Conservation (phyloP, 2,888 invertebrate genomes). For the Prosapia bicincta region DNA sequence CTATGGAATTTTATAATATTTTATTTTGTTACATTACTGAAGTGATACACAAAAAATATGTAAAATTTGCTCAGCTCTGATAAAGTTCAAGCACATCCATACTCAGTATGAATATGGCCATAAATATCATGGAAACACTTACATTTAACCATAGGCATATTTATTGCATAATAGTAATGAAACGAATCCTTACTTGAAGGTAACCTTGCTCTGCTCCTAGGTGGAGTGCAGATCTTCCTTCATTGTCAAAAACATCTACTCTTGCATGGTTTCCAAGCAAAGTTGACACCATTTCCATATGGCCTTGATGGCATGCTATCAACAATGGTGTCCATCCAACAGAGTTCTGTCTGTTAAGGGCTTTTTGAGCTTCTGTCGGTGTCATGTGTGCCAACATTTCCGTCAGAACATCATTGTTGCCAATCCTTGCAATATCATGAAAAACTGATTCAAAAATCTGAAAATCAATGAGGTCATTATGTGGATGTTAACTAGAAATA, state of each 20-base stretch:
- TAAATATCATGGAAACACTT: no score
- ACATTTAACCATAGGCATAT: no score
- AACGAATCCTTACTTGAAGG: constrained; percentile 54
- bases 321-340: constrained; percentile 96
- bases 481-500: not conserved
- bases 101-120: no score
- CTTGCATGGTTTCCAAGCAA: constrained; percentile 91
- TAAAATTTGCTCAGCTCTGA: no score
- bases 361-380: constrained; percentile 85
- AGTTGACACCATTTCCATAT: constrained; percentile 88
- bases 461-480: no score
- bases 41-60: no score
- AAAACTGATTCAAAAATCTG: constrained; percentile 90
- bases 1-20: no score
- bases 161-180: no score
- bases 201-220: constrained; percentile 93
- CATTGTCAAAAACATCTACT: constrained; percentile 97
- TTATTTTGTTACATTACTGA: no score
- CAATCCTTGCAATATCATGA: constrained; percentile 91
- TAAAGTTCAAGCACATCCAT: no score
- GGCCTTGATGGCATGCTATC: constrained; percentile 94
- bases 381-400: constrained; percentile 93
- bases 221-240: constrained; percentile 92
- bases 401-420: constrained; percentile 90
- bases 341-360: constrained; percentile 89